Conservation (phyloP, 1,140 invertebrate species). For the Drosophila athabasca region DNA sequence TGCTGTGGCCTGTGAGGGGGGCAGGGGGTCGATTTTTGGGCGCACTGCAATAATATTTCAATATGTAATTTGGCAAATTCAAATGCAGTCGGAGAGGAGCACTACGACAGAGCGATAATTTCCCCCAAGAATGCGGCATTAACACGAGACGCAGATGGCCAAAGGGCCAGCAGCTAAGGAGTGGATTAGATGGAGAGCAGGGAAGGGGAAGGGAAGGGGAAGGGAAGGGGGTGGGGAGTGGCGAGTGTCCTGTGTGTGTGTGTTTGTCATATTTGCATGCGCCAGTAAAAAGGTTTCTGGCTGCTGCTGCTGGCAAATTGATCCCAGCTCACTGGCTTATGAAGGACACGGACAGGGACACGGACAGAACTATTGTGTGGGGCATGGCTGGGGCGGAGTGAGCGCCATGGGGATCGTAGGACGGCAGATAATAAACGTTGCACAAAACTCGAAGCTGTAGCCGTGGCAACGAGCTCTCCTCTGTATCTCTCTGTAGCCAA, state of each 20-base stretch:
- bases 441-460: slow-evolving; percentile 19
- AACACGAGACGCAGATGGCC: slow-evolving; percentile 74
- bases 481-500: too few species aligned
- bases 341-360: slow-evolving; percentile 54
- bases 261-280: slow-evolving; percentile 81
- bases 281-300: slow-evolving; percentile 76
- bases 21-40: slow-evolving; percentile 41
- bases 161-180: slow-evolving; percentile 53
- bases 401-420: not conserved
- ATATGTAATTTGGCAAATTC: slow-evolving; percentile 80
- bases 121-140: slow-evolving; percentile 79
- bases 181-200: slow-evolving; percentile 36
- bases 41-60: slow-evolving; percentile 81
- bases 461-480: not conserved
- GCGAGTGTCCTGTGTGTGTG: slow-evolving; percentile 16
- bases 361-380: slow-evolving; percentile 32
- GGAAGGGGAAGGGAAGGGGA: slow-evolving; percentile 2
- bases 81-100: slow-evolving; percentile 44
- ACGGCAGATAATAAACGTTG: slow-evolving; percentile 67
- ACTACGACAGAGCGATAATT: slow-evolving; percentile 69
- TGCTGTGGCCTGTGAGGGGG: slow-evolving; percentile 43
- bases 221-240: slow-evolving; percentile 1
- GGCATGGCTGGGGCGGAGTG: not conserved
- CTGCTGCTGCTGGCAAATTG: slow-evolving; percentile 73
- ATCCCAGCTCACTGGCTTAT: slow-evolving; percentile 79